Percentiles rank a stretch among this genome's conserved stretches.
Conservation (phyloP, 2,888 invertebrate species). For the Xestia ashworthii region DNA sequence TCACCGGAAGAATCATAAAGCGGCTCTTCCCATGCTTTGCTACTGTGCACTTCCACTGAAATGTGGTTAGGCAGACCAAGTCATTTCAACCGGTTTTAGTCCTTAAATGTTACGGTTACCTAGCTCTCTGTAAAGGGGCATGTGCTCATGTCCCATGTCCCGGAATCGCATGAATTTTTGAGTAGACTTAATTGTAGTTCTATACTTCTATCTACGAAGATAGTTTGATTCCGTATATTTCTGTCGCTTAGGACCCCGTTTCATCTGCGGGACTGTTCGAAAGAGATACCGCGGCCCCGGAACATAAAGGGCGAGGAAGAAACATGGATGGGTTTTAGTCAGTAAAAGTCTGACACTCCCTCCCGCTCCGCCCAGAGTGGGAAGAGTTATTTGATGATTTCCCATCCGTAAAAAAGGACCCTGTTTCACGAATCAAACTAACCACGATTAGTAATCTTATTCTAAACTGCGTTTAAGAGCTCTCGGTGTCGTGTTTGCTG, state of each 20-base stretch:
- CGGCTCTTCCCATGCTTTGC: background rate
- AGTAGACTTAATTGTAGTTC: background rate
- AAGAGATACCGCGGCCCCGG: too few species aligned
- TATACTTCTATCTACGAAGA: background rate
- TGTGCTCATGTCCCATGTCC: conserved; percentile 2
- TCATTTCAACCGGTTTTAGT: background rate
- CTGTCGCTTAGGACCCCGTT: background rate
- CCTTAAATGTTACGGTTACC: background rate
- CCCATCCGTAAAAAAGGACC: too few species aligned
- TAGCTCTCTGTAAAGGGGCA: background rate
- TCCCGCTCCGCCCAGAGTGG: too few species aligned
- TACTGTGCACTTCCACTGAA: conserved; percentile 27
- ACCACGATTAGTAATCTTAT: too few species aligned
- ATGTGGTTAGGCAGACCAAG: conserved; percentile 24
- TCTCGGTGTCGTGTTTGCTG: background rate
- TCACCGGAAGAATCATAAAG: conserved; percentile 8
- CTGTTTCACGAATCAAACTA: too few species aligned
- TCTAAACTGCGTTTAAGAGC: background rate
- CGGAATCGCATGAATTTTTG: conserved; percentile 17
- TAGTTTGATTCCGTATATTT: background rate
- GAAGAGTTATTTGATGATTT: too few species aligned
- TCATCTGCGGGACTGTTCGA: too few species aligned
- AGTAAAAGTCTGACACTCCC: too few species aligned
- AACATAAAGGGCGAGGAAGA: too few species aligned
- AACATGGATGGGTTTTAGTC: too few species aligned